Evolutionary conservation across 1,140 invertebrate genomes (phyloP).

Genomic region (Dolichoris vasculosae): DNA sequence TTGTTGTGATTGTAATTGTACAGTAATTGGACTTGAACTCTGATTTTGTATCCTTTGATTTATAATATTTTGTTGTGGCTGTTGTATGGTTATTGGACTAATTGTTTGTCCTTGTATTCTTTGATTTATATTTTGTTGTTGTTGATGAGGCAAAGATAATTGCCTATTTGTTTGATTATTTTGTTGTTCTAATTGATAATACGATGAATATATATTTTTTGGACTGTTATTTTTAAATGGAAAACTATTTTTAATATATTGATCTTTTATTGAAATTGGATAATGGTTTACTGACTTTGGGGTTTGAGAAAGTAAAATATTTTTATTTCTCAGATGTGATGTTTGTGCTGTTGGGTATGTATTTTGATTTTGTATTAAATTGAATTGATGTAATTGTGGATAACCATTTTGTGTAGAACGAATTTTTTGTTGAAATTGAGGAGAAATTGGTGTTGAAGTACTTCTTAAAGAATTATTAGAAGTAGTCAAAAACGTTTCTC

Average conservation of each 20-base stretch:
- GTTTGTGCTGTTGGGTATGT: constrained; percentile 65
- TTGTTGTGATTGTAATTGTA: constrained; percentile 63
- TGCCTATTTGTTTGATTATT: constrained; percentile 73
- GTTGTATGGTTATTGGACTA: constrained; percentile 29
- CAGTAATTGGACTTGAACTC: constrained; percentile 67
- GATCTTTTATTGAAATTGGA: constrained; percentile 64
- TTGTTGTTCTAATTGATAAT: constrained; percentile 70
- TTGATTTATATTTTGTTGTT: constrained; percentile 60
- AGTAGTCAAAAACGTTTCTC: constrained; percentile 56
- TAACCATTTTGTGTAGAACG: constrained; percentile 68
- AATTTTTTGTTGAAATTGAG: constrained; percentile 66
- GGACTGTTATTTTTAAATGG: constrained; percentile 54
- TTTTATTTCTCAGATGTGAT: constrained; percentile 65
- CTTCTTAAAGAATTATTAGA: constrained; percentile 51
- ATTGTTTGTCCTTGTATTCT: constrained; percentile 63
- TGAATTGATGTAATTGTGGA: constrained; percentile 54
- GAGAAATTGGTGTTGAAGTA: constrained; percentile 59
- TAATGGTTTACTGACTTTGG: constrained; percentile 70
- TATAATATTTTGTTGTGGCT: constrained; percentile 34
- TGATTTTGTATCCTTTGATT: constrained; percentile 43
- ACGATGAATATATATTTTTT: constrained; percentile 65
- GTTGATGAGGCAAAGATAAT: constrained; percentile 55
- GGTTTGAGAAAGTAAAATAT: constrained; percentile 61
- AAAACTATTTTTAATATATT: constrained; percentile 63
- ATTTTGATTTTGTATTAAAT: constrained; percentile 28